Percentiles rank a stretch among this genome's conserved stretches.
These are phyloP conservation scores for Dimorphilus gyrociliatus DNA, from an alignment of 2,888 invertebrate genomes.

Conservation along the genomic window DNA sequence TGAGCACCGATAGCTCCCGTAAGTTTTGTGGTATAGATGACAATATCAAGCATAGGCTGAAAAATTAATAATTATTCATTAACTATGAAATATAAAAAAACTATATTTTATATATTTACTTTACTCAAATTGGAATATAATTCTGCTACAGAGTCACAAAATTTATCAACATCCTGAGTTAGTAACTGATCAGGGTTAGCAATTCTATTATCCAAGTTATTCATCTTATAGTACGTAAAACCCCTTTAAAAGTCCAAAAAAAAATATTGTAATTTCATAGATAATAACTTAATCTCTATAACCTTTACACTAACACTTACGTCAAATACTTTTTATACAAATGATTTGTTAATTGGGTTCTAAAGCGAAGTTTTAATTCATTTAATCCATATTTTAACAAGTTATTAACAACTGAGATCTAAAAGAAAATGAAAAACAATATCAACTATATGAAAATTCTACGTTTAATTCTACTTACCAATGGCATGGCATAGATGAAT, in stretches of 20 bases:
- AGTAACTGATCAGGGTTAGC: conserved; percentile 86
- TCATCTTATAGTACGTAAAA: conserved; percentile 90
- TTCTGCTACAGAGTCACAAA: conserved; percentile 85
- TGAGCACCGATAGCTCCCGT: conserved; percentile 64
- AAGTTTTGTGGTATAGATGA: conserved; percentile 76
- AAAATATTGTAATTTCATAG: too few relatives aligned
- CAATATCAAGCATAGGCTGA: conserved; percentile 72
- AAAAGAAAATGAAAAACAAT: conserved; percentile 28
- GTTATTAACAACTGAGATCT: conserved; percentile 85
- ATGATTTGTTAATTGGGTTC: conserved; percentile 70
- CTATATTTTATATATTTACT: conserved; percentile 19
- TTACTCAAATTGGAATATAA: conserved; percentile 91
- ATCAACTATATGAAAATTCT: background rate
- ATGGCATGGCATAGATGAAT: conserved; percentile 68
- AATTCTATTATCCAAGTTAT: conserved; percentile 81
- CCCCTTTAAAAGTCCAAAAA: conserved; percentile 52
- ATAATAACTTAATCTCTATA: too few relatives aligned
- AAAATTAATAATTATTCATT: conserved; percentile 11
- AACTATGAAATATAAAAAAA: background rate
- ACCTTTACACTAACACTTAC: too few relatives aligned
- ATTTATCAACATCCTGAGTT: conserved; percentile 90
- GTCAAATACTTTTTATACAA: conserved; percentile 79
- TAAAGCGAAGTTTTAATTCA: conserved; percentile 72
- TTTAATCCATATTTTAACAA: conserved; percentile 83
- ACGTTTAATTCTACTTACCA: conserved; percentile 45